Percentiles rank a stretch among this genome's conserved stretches.
Evolutionary conservation across 2,888 invertebrate genomes (phyloP).

Genomic region (Panzeria rudis): DNA sequence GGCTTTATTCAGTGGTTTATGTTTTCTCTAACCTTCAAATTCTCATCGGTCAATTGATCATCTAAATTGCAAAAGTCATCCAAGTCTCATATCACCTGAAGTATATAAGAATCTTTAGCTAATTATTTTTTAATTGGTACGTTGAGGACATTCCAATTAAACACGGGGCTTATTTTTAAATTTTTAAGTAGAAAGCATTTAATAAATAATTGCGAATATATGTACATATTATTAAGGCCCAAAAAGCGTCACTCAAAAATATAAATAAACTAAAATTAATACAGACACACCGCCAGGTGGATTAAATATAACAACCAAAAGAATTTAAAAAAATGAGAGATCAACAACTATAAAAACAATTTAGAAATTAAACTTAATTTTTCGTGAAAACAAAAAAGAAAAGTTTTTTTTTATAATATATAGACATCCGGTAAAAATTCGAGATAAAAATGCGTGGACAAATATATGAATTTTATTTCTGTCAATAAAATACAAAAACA

Average conservation of each 20-base stretch:
- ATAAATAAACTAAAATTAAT: constrained; percentile 14
- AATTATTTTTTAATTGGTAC: too few species aligned
- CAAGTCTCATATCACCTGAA: too few species aligned
- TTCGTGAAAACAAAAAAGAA: not conserved
- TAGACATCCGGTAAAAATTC: constrained; percentile 57
- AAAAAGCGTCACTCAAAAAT: constrained; percentile 36
- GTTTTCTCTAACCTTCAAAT: too few species aligned
- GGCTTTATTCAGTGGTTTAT: too few species aligned
- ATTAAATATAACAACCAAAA: constrained; percentile 41
- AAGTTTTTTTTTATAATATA: constrained; percentile 11
- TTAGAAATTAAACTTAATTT: constrained; percentile 3
- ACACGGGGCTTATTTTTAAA: not conserved
- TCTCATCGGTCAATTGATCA: too few species aligned
- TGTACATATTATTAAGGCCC: not conserved
- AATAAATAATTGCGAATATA: not conserved
- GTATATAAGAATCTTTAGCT: too few species aligned
- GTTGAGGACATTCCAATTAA: too few species aligned
- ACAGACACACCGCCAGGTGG: constrained; percentile 43
- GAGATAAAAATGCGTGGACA: constrained; percentile 55
- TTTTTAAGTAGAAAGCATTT: not conserved
- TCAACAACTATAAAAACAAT: constrained; percentile 20
- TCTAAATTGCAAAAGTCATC: too few species aligned
- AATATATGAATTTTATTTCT: constrained; percentile 48
- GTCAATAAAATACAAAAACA: constrained; percentile 50
- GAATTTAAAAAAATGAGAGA: constrained; percentile 25